Base-by-base conservation (phyloP, 2,797 vertebrate species). In the Enteromius argenteus region DNA sequence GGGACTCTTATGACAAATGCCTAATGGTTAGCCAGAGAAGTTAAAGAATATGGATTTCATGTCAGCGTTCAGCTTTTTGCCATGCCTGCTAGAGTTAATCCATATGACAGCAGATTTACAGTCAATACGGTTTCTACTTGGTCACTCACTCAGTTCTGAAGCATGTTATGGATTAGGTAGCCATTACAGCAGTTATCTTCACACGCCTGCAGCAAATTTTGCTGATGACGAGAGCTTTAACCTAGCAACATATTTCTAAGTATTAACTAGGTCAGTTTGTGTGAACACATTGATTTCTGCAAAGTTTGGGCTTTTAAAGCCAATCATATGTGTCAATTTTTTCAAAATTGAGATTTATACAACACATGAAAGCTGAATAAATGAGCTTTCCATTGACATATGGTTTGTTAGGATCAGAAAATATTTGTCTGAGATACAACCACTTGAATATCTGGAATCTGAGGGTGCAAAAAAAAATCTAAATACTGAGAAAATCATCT, bases 21-120 rank as follows among this genome's bases (percentile, higher is more conserved):
- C 51, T 64, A 37, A 75, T 27, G 58, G 58, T 67, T 75, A 83
- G 32, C 72, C 27, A 39, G 42, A 51, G 71, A 75, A 75, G 72
- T 68, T 76, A 19, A 83, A 21, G 35, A 53, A 83, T 83, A 83
- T 83, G 44, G 81, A 83, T 83, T 83, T 76, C 81, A 76, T 53
- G 35, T 76, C 81, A 83, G 10, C 10, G 9, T 53, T 35, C 15
- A 49, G 53, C 32, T 53, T 67, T 75, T 83, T 66, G 44, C 44
- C 60, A 19, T 67, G 72, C 46, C 46, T 66, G 23, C 56, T 37
- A 66, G 14, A 74, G 56, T 9, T 74, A 82, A 83, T 83, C 81
- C 62, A 76, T 44, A 66, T 44, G 73, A 68, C 60, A 21, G 60
- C 72, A 56, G 81, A 83, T 76, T 68, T 83, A 68, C 73, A 68